Conservation (phyloP, 2,888 invertebrate species). For the Callyntrura sp. region DNA sequence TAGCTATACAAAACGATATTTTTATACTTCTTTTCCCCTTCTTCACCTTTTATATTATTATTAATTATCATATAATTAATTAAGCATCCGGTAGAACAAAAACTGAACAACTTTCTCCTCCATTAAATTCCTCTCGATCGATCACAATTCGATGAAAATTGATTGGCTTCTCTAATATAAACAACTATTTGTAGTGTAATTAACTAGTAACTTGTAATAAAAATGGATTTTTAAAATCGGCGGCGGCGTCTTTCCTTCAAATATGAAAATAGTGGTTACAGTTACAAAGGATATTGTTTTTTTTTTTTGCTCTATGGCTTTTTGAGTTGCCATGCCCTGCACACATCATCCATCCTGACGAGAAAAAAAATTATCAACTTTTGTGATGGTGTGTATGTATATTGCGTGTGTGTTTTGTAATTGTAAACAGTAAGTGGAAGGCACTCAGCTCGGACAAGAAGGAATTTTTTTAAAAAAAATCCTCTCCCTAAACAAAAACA, state of each 20-base stretch:
- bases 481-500: too few relatives aligned
- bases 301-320: too few relatives aligned
- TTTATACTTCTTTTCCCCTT: background rate
- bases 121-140: background rate
- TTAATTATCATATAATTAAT: too few relatives aligned
- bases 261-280: background rate
- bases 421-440: background rate
- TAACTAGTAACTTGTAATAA: too few relatives aligned
- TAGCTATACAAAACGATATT: too few relatives aligned
- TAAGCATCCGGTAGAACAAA: conserved; percentile 31
- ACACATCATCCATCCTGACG: too few relatives aligned
- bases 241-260: too few relatives aligned
- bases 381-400: background rate
- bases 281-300: background rate
- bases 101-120: background rate
- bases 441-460: background rate
- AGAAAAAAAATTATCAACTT: too few relatives aligned
- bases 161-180: too few relatives aligned
- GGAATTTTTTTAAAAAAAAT: background rate
- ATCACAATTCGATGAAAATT: background rate
- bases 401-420: background rate
- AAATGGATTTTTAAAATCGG: too few relatives aligned
- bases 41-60: background rate
- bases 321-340: background rate
- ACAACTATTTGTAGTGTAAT: too few relatives aligned